Conservation (phyloP, 1,140 invertebrate genomes). For the Batillaria attramentaria region DNA sequence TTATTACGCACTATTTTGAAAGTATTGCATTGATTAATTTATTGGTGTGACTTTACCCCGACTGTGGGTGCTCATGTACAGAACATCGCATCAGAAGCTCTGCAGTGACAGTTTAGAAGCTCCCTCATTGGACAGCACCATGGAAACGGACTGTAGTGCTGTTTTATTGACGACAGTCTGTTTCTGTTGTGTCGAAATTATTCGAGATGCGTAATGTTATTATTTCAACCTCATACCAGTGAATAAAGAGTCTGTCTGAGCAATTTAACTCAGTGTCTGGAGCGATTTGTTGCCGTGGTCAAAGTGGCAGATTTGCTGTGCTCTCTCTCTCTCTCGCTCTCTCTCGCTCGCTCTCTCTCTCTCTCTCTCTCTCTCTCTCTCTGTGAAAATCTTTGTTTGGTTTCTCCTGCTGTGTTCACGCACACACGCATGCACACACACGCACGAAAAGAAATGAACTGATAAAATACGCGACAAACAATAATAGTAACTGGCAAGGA, state of each 20-base stretch:
- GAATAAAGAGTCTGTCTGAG: conserved; percentile 34
- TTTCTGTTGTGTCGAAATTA: conserved; percentile 20
- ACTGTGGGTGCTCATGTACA: conserved; percentile 16
- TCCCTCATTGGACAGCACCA: conserved; percentile 31
- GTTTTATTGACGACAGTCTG: not conserved
- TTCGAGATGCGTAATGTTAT: conserved; percentile 20
- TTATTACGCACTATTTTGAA: conserved; percentile 21
- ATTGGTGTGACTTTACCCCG: conserved; percentile 21
- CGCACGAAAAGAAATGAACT: not conserved
- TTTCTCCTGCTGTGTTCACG: conserved; percentile 1
- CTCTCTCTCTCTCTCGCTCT: not conserved
- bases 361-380: not conserved
- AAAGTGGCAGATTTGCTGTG: not conserved
- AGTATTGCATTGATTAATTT: conserved; percentile 3
- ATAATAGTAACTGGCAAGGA: not conserved
- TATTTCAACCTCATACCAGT: conserved; percentile 32
- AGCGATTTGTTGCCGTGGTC: not conserved
- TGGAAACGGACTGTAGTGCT: conserved; percentile 24
- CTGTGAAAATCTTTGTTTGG: not conserved
- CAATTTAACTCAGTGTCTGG: not conserved
- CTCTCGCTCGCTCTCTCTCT: not conserved
- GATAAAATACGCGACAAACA: not conserved
- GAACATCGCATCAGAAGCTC: conserved; percentile 25
- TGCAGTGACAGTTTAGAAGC: conserved; percentile 21
- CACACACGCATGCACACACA: not conserved